phyloP scores from a whole-genome alignment of 1,140 invertebrate genomes.

The Octopus sinensis region DNA sequence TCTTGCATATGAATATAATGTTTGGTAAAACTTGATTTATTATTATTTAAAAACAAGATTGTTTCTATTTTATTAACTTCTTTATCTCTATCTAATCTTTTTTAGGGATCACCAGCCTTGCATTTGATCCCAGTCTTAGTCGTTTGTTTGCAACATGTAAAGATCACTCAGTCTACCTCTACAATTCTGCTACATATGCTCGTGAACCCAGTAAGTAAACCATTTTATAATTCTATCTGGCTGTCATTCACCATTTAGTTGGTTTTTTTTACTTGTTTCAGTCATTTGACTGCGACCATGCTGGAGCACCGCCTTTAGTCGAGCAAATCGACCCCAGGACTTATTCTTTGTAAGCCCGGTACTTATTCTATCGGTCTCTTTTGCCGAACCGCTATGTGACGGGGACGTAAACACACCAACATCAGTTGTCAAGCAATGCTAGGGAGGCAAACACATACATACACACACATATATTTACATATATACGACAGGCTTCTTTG shows the following conservation, averaged over 20 bases:
- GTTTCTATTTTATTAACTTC: background rate
- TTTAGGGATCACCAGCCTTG: slow-evolving; percentile 73
- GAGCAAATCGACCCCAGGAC: no score
- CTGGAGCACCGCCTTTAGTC: no score
- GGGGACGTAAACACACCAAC: no score
- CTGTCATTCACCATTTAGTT: slow-evolving; percentile 3
- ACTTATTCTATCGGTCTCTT: no score
- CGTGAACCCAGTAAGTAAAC: slow-evolving; percentile 60
- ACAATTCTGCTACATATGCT: slow-evolving; percentile 72
- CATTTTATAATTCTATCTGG: background rate
- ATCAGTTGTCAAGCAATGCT: no score
- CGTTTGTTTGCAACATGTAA: slow-evolving; percentile 82
- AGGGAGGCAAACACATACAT: no score
- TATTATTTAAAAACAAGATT: background rate
- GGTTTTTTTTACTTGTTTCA: no score
- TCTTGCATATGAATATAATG: background rate
- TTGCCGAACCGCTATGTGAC: no score
- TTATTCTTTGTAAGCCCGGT: no score
- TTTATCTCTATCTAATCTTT: background rate
- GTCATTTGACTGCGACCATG: no score
- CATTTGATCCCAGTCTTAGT: slow-evolving; percentile 68
- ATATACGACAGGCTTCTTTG: no score
- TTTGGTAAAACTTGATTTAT: background rate
- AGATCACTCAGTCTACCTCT: slow-evolving; percentile 81
- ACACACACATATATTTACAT: no score